Conservation (phyloP, 2,888 invertebrate genomes). For the Pollenia griseotomentosa region DNA sequence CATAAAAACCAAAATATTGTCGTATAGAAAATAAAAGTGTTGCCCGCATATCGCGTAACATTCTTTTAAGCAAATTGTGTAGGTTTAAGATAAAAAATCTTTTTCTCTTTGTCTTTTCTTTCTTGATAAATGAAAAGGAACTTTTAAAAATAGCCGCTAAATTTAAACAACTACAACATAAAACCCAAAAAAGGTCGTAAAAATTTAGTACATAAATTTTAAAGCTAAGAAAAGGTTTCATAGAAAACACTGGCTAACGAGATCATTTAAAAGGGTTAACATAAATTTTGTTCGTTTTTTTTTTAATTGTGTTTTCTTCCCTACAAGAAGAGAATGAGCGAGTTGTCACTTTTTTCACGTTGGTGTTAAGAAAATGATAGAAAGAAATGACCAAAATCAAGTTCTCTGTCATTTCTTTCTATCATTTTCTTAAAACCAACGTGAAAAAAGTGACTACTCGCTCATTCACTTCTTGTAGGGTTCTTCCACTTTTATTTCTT, state of each 20-base stretch:
- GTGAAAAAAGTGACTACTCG: no score
- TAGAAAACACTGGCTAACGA: neutral
- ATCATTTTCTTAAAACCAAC: no score
- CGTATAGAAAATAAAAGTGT: constrained; percentile 4
- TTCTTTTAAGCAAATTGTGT: neutral
- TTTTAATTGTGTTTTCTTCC: no score
- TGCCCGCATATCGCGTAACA: constrained; percentile 6
- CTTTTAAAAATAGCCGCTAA: neutral
- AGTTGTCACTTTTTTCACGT: no score
- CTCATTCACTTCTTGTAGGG: no score
- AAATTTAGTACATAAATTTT: neutral
- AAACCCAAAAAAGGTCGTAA: neutral
- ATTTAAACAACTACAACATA: neutral
- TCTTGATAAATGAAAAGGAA: constrained; percentile 10
- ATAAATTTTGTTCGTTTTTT: no score
- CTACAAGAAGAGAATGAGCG: no score
- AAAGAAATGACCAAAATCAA: no score
- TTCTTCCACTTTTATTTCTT: no score
- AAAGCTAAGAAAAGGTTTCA: neutral
- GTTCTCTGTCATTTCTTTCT: no score
- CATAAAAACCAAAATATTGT: neutral
- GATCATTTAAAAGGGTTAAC: no score
- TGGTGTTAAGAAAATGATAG: no score
- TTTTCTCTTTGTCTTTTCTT: neutral
- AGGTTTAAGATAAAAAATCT: neutral